Conservation (phyloP, 2,113 vertebrate genomes). For the Trichomycterus rosablanca region DNA sequence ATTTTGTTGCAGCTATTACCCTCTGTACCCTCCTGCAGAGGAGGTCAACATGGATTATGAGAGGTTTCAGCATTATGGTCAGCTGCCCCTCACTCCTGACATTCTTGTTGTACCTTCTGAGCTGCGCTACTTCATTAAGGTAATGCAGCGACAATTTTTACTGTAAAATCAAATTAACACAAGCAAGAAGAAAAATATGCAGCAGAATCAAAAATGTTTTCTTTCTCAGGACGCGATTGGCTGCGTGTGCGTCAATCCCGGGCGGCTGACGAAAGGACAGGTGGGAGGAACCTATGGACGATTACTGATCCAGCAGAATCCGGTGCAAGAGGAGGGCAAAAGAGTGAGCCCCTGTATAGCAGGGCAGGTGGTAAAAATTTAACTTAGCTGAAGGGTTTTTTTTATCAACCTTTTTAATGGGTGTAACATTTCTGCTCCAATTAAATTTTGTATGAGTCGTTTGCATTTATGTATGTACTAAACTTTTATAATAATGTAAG, state of each 20-base stretch:
- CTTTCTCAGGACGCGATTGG: constrained; percentile 75
- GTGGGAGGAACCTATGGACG: constrained; percentile 86
- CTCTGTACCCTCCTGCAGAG: constrained; percentile 82
- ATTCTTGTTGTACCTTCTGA: constrained; percentile 81
- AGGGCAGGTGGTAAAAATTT: constrained; percentile 84
- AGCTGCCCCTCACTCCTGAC: constrained; percentile 76
- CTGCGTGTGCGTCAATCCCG: constrained; percentile 87
- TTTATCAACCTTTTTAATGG: too few relatives aligned
- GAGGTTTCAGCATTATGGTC: constrained; percentile 62
- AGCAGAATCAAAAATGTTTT: neutral
- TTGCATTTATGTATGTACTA: constrained; percentile 10
- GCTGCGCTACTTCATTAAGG: constrained; percentile 88
- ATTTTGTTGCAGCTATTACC: constrained; percentile 76
- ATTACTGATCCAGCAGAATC: constrained; percentile 61
- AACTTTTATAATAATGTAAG: constrained; percentile 2
- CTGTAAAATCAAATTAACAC: too few relatives aligned
- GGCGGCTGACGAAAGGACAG: constrained; percentile 87
- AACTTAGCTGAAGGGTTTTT: constrained; percentile 39
- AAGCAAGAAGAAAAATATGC: too few relatives aligned
- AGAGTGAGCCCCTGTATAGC: constrained; percentile 70
- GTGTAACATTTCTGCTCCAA: neutral
- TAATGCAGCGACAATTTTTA: constrained; percentile 41
- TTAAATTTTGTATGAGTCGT: constrained; percentile 13
- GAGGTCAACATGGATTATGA: constrained; percentile 85
- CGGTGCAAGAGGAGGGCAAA: neutral